A percentile compares a stretch with the other conserved stretches of the same genome.
phyloP scores from a whole-genome alignment of 2,888 invertebrate genomes.

The Halocaridina rubra region DNA sequence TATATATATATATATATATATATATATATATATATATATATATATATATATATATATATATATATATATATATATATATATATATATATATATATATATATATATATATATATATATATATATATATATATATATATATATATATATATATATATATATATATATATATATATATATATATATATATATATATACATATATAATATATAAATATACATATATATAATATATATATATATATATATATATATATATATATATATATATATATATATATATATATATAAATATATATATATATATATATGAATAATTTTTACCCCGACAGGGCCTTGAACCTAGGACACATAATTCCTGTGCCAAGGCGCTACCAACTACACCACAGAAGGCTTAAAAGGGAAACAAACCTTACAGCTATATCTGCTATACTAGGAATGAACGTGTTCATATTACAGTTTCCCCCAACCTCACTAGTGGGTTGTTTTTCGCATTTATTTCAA shows the following conservation, averaged over 20 bases:
- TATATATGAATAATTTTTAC: background rate
- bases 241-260: background rate
- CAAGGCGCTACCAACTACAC: too few species aligned
- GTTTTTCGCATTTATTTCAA: too few species aligned
- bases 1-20: background rate
- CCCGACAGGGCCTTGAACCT: too few species aligned
- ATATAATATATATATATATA: background rate
- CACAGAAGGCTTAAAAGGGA: too few species aligned
- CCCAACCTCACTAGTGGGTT: too few species aligned
- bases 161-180: background rate
- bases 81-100: background rate
- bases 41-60: background rate
- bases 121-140: background rate
- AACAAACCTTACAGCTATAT: too few species aligned
- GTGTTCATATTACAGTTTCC: too few species aligned
- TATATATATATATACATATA: background rate
- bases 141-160: background rate
- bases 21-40: background rate
- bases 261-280: background rate
- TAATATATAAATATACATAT: background rate
- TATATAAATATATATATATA: background rate
- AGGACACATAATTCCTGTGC: too few species aligned
- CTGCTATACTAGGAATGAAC: too few species aligned
- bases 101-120: background rate
- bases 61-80: background rate